These are phyloP conservation scores for Bradysia coprophila DNA, from an alignment of 1,140 invertebrate genomes.

Conservation along the genomic window DNA sequence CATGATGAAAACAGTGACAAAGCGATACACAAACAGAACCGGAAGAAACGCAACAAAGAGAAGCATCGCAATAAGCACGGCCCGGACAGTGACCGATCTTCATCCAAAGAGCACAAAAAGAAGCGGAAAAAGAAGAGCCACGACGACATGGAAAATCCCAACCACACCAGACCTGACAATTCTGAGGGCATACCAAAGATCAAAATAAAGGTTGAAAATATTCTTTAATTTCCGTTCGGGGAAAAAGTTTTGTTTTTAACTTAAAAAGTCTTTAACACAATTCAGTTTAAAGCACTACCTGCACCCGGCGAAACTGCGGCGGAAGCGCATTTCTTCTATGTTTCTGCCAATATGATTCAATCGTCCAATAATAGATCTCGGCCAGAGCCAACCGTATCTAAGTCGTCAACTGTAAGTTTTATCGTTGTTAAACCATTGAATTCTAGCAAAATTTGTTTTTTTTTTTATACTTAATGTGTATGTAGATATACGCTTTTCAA, in stretches of 20 bases:
- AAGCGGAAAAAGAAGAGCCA: constrained; percentile 54
- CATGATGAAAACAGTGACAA: neutral
- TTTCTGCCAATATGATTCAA: constrained; percentile 21
- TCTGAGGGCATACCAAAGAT: constrained; percentile 42
- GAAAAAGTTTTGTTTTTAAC: no score
- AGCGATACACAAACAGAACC: constrained; percentile 4
- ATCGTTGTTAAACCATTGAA: no score
- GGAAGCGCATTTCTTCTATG: constrained; percentile 20
- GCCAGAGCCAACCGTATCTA: constrained; percentile 20
- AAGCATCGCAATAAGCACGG: constrained; percentile 48
- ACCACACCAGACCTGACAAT: constrained; percentile 25
- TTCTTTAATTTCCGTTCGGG: no score
- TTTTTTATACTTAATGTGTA: no score
- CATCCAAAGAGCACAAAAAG: constrained; percentile 42
- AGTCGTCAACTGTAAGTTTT: no score
- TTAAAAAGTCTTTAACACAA: no score
- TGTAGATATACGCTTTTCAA: no score
- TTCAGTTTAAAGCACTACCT: constrained; percentile 61
- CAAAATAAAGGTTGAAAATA: constrained; percentile 42
- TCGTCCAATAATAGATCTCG: constrained; percentile 19
- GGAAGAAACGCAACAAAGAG: constrained; percentile 43
- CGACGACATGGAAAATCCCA: constrained; percentile 39
- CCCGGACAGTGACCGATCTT: constrained; percentile 35
- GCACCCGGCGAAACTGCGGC: constrained; percentile 38
- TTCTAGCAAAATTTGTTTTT: no score